Percentiles rank a stretch among this genome's conserved stretches.
Evolutionary conservation across 2,797 vertebrate genomes (phyloP).

Genomic region (Gephyroberyx darwinii): DNA sequence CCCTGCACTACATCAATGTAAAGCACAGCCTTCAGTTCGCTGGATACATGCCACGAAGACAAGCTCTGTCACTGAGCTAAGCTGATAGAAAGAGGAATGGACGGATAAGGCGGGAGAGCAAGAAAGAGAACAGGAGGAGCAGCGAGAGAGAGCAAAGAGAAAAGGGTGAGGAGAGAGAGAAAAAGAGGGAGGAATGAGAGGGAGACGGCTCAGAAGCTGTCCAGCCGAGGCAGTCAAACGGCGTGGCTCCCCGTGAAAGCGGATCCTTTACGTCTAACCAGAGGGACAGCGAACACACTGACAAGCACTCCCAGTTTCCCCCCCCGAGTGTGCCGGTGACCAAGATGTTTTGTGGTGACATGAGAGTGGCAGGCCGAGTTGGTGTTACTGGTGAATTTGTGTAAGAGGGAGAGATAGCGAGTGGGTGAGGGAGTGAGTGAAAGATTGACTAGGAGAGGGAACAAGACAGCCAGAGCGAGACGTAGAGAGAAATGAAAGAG

Average conservation of each 20-base stretch:
- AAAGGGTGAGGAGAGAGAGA: background rate
- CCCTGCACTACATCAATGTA: background rate
- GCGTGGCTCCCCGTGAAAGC: background rate
- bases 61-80: conserved; percentile 41
- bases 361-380: conserved; percentile 55
- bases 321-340: conserved; percentile 24
- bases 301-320: conserved; percentile 20
- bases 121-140: background rate
- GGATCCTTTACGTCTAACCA: background rate
- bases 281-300: background rate
- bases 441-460: conserved; percentile 40
- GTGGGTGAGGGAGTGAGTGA: conserved; percentile 31
- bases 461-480: conserved; percentile 42
- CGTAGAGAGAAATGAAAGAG: conserved; percentile 32
- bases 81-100: conserved; percentile 41
- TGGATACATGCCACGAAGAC: conserved; percentile 39
- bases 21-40: conserved; percentile 33
- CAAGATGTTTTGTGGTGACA: conserved; percentile 42
- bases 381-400: conserved; percentile 33
- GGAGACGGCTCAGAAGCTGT: background rate
- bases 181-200: background rate
- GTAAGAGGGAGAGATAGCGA: conserved; percentile 18
- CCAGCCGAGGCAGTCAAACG: background rate
- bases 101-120: conserved; percentile 43
- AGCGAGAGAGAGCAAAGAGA: conserved; percentile 4